A percentile compares a stretch with the other conserved stretches of the same genome.
Evolutionary conservation across 2,797 vertebrate species (phyloP).

Genomic region (Trachops cirrhosus): DNA sequence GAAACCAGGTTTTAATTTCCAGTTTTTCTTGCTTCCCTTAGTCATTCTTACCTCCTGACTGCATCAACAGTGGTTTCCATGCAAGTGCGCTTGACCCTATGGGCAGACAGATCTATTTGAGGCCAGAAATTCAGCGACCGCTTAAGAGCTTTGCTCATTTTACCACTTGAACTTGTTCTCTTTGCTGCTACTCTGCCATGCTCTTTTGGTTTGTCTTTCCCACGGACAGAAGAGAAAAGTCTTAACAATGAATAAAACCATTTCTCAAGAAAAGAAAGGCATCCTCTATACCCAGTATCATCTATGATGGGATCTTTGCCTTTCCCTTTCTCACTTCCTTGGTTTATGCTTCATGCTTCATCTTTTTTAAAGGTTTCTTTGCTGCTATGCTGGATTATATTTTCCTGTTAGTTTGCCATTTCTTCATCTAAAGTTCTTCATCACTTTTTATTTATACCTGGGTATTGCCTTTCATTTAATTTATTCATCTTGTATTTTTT

Average conservation of each 20-base stretch:
- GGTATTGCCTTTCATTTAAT: slow-evolving; percentile 57
- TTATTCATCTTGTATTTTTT: slow-evolving; percentile 59
- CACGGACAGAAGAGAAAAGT: neutral
- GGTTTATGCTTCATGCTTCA: neutral
- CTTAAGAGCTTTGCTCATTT: neutral
- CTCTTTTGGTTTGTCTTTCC: neutral
- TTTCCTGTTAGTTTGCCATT: slow-evolving; percentile 5
- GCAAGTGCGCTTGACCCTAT: neutral
- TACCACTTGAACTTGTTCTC: neutral
- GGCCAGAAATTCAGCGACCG: neutral
- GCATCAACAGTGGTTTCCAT: neutral
- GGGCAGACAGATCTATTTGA: neutral
- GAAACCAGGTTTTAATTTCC: slow-evolving; percentile 8
- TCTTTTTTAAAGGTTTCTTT: neutral
- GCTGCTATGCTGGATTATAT: neutral
- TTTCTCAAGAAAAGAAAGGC: neutral
- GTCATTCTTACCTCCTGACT: neutral
- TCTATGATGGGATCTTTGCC: neutral
- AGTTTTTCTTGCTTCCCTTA: neutral
- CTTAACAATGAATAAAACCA: slow-evolving; percentile 12
- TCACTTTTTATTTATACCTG: slow-evolving; percentile 57
- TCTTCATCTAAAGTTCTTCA: neutral
- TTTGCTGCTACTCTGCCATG: neutral
- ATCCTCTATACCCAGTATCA: neutral
- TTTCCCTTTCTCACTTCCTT: neutral